phyloP scores from a whole-genome alignment of 2,888 invertebrate species.

The Oscheius onirici region DNA sequence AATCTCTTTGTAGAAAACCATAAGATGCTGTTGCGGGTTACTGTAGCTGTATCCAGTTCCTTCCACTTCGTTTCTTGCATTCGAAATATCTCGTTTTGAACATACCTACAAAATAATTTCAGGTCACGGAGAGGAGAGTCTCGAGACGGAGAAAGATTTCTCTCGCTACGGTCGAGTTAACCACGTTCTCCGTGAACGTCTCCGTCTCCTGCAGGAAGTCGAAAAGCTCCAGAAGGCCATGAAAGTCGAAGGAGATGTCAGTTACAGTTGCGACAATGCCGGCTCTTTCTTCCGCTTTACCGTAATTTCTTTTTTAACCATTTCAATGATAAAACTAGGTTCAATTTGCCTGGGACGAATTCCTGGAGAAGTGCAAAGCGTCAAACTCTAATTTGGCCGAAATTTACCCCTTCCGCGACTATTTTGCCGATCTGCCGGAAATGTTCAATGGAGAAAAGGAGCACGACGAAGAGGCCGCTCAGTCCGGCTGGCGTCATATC shows the following conservation, averaged over 20 bases:
- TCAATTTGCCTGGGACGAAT: constrained; percentile 83
- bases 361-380: constrained; percentile 76
- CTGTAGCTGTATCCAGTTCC: too few relatives aligned
- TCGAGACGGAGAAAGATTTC: constrained; percentile 99
- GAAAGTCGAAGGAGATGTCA: constrained; percentile 86
- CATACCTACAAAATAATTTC: too few relatives aligned
- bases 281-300: constrained; percentile 97
- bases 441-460: constrained; percentile 79
- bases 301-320: constrained; percentile 32
- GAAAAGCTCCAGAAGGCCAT: constrained; percentile 87
- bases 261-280: constrained; percentile 97
- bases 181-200: constrained; percentile 91
- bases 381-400: constrained; percentile 76
- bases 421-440: constrained; percentile 92
- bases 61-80: too few relatives aligned
- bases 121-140: constrained; percentile 94
- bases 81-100: too few relatives aligned
- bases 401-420: constrained; percentile 91
- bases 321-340: constrained; percentile 47
- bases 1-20: too few relatives aligned
- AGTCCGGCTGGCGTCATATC: constrained; percentile 92
- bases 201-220: constrained; percentile 85
- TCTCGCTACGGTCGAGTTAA: constrained; percentile 98
- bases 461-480: constrained; percentile 76
- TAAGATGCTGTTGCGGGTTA: too few relatives aligned